Evolutionary conservation across 2,113 vertebrate species (phyloP).

Genomic region (Variabilichromis moorii): DNA sequence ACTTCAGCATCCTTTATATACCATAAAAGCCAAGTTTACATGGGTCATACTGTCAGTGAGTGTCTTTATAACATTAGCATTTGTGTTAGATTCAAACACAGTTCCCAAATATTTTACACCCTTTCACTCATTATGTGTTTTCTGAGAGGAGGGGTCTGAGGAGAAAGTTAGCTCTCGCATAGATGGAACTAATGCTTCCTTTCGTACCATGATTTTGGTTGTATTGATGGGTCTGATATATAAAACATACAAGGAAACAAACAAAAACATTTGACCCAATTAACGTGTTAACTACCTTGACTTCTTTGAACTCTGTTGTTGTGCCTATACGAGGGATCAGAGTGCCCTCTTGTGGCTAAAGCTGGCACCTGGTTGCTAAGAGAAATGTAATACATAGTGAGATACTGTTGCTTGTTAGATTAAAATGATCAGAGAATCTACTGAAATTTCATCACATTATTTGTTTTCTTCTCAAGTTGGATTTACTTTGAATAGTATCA

Average conservation of each 20-base stretch:
- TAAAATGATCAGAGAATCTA: neutral
- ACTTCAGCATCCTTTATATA: neutral
- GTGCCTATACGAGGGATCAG: neutral
- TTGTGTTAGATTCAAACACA: neutral
- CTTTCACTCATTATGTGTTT: neutral
- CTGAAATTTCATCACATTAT: neutral
- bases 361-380: neutral
- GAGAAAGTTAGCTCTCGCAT: neutral
- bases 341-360: constrained; percentile 27
- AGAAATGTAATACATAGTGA: neutral
- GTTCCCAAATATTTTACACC: neutral
- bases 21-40: neutral
- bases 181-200: neutral
- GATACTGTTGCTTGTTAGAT: neutral
- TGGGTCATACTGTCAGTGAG: neutral
- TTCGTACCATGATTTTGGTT: neutral
- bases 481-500: neutral
- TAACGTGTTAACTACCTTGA: neutral
- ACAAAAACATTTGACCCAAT: neutral
- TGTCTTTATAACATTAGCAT: neutral
- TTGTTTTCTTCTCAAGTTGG: neutral
- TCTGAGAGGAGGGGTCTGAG: neutral
- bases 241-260: neutral
- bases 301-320: too few species aligned
- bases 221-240: neutral